phyloP scores from a whole-genome alignment of 2,797 vertebrate genomes.

The Threskiornis aethiopicus region DNA sequence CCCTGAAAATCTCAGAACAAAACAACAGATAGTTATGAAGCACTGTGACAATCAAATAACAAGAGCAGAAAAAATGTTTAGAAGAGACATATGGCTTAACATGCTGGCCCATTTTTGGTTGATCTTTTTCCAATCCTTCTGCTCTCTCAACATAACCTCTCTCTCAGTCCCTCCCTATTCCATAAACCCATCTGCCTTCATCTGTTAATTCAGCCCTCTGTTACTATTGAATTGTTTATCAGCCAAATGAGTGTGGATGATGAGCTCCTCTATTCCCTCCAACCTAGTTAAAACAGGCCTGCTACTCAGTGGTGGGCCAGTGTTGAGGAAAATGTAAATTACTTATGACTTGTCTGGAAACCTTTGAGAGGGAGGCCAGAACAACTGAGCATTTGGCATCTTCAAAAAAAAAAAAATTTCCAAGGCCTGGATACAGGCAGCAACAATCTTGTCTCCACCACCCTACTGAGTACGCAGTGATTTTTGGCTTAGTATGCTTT shows the following conservation, averaged over 20 bases:
- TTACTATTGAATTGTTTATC: slow-evolving; percentile 30
- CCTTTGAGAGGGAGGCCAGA: neutral
- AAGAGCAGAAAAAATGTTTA: slow-evolving; percentile 55
- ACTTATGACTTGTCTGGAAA: neutral
- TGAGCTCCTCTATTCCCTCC: neutral
- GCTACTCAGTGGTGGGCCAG: neutral
- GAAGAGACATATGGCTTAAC: slow-evolving; percentile 58
- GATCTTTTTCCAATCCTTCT: slow-evolving; percentile 67
- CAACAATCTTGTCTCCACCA: neutral
- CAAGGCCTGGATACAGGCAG: neutral
- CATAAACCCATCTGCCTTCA: slow-evolving; percentile 63
- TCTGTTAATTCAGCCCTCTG: slow-evolving; percentile 53
- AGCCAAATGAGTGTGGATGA: neutral
- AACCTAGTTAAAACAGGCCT: neutral
- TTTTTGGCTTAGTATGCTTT: neutral
- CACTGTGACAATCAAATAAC: slow-evolving; percentile 29
- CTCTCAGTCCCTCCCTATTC: slow-evolving; percentile 16
- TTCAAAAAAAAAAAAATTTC: neutral
- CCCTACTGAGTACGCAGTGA: neutral
- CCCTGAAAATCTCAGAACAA: neutral
- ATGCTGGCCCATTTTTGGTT: slow-evolving; percentile 65
- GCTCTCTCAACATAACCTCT: slow-evolving; percentile 47
- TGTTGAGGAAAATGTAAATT: neutral
- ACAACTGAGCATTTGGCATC: neutral
- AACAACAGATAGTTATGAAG: neutral